A percentile compares a stretch with the other conserved stretches of the same genome.
Evolutionary conservation across 2,888 invertebrate genomes (phyloP).

Genomic region (Orchestes rusci): DNA sequence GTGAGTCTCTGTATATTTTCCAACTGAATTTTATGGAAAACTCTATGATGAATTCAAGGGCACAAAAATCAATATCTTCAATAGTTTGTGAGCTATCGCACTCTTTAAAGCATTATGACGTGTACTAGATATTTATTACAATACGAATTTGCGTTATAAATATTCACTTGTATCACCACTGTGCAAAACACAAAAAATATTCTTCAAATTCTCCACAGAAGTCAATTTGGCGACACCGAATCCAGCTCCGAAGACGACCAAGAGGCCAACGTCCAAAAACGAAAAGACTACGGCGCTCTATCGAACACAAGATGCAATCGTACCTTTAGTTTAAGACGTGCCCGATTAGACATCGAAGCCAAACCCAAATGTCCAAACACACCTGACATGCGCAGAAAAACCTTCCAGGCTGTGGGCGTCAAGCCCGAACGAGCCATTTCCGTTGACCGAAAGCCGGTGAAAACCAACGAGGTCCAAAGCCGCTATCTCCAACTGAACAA

Average conservation of each 20-base stretch:
- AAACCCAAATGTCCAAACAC: conserved; percentile 54
- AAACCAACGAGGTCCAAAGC: conserved; percentile 40
- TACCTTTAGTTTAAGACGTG: conserved; percentile 61
- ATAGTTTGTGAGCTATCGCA: no score
- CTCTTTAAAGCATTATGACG: no score
- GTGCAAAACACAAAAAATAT: no score
- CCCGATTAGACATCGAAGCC: conserved; percentile 49
- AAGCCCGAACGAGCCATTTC: conserved; percentile 41
- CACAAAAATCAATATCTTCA: no score
- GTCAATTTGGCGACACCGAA: conserved; percentile 42
- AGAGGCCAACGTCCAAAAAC: conserved; percentile 41
- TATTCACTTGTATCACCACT: no score
- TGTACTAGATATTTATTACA: no score
- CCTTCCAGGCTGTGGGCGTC: conserved; percentile 36
- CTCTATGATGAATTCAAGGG: no score
- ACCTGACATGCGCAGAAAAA: conserved; percentile 55
- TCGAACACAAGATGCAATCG: conserved; percentile 62
- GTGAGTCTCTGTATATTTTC: no score
- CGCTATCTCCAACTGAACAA: conserved; percentile 41
- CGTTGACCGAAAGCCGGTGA: conserved; percentile 40
- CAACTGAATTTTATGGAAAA: no score
- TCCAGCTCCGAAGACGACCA: conserved; percentile 48
- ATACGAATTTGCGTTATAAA: no score
- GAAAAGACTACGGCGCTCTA: conserved; percentile 39
- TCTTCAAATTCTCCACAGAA: no score